Conservation (phyloP, 2,113 vertebrate species). For the Dasypus novemcinctus region DNA sequence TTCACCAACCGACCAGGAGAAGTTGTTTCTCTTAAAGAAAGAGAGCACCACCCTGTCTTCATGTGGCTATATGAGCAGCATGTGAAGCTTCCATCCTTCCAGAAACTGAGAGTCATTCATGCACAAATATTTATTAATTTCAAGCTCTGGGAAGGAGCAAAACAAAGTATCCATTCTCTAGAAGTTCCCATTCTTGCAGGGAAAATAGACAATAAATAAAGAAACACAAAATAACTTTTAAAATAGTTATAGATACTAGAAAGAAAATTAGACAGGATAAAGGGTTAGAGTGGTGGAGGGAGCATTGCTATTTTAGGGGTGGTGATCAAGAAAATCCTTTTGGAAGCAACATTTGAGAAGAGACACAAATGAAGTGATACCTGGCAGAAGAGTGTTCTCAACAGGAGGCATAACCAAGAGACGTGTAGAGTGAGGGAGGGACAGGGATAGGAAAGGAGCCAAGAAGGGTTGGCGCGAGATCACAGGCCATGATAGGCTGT, state of each 20-base stretch:
- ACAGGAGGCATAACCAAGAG: background rate
- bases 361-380: background rate
- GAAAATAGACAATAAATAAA: background rate
- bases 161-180: slow-evolving; percentile 23
- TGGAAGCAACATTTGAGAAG: background rate
- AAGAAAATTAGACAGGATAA: background rate
- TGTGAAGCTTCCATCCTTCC: background rate
- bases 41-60: background rate
- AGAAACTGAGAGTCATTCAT: background rate
- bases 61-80: background rate
- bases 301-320: background rate
- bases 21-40: slow-evolving; percentile 10
- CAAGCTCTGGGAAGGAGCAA: background rate
- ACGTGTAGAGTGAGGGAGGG: background rate
- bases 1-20: background rate
- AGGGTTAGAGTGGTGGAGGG: background rate
- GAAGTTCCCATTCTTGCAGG: background rate
- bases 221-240: background rate
- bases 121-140: background rate
- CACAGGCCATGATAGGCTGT: background rate
- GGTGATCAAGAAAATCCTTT: background rate
- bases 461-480: background rate
- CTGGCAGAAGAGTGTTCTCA: background rate
- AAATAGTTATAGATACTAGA: background rate
- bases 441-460: background rate